Conservation (phyloP, 1,140 invertebrate genomes). For the Bombyx mandarina region DNA sequence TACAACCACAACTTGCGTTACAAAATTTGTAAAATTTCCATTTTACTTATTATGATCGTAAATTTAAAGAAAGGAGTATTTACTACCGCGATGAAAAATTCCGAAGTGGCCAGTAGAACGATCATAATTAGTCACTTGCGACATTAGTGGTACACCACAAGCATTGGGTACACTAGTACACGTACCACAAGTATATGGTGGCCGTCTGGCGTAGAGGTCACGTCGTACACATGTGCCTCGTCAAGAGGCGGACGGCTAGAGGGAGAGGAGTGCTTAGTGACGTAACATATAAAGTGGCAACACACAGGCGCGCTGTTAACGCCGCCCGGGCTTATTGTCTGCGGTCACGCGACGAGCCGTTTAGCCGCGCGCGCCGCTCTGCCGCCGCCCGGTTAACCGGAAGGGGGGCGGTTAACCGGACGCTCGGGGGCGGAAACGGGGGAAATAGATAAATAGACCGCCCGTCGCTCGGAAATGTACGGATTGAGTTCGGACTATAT, state of each 20-base stretch:
- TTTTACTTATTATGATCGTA: constrained; percentile 60
- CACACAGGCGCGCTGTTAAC: constrained; percentile 69
- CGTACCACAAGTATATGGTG: constrained; percentile 5
- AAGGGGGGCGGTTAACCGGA: constrained; percentile 69
- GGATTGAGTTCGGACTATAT: constrained; percentile 69
- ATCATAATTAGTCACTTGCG: too few relatives aligned
- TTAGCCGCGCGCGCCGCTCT: constrained; percentile 64
- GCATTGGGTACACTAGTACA: constrained; percentile 32
- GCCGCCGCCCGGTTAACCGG: constrained; percentile 66
- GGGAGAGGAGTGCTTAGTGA: constrained; percentile 37
- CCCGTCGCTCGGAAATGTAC: constrained; percentile 67
- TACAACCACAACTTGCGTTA: too few relatives aligned
- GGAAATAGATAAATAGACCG: constrained; percentile 71
- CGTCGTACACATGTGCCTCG: constrained; percentile 14
- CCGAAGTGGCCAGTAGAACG: background rate
- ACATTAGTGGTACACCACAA: constrained; percentile 31
- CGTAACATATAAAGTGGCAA: constrained; percentile 72
- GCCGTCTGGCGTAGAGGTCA: constrained; percentile 12
- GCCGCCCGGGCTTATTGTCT: constrained; percentile 68
- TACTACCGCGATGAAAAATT: constrained; percentile 32
- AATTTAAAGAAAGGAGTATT: constrained; percentile 65
- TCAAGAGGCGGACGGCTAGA: constrained; percentile 19
- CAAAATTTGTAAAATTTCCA: constrained; percentile 21
- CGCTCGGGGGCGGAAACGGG: constrained; percentile 62
- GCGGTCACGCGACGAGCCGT: constrained; percentile 70